Evolutionary conservation across 2,113 vertebrate genomes (phyloP).

Genomic region (Microtus richardsoni): DNA sequence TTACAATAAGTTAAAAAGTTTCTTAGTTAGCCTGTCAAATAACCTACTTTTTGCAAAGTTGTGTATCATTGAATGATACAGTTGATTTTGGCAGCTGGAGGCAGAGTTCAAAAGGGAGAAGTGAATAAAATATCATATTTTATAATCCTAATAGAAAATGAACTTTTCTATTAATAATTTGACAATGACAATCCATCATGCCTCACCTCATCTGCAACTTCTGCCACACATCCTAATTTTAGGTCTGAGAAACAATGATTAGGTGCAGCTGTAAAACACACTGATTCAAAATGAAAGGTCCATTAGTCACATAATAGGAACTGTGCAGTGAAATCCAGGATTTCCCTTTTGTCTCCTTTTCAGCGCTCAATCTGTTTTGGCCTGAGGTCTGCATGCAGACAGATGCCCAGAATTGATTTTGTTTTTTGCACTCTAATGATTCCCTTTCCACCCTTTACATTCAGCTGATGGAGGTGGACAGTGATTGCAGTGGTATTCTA

Average conservation of each 20-base stretch:
- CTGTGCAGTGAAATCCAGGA: constrained; percentile 74
- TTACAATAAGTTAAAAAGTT: background rate
- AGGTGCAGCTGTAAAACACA: constrained; percentile 76
- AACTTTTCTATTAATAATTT: constrained; percentile 79
- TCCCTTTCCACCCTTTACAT: constrained; percentile 72
- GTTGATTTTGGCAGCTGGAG: constrained; percentile 43
- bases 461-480: constrained; percentile 77
- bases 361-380: constrained; percentile 83
- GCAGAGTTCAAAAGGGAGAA: constrained; percentile 66
- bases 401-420: constrained; percentile 82
- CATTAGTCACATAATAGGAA: constrained; percentile 82
- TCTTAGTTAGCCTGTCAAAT: background rate
- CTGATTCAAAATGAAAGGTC: constrained; percentile 82
- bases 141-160: constrained; percentile 68
- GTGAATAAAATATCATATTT: constrained; percentile 69
- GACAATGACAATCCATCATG: constrained; percentile 71
- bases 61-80: background rate
- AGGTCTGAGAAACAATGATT: constrained; percentile 69
- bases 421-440: constrained; percentile 76
- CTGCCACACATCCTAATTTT: constrained; percentile 65
- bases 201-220: constrained; percentile 62
- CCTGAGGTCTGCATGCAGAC: constrained; percentile 81
- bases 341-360: constrained; percentile 84
- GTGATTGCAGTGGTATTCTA: constrained; percentile 72
- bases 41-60: constrained; percentile 26